Base-by-base conservation (phyloP, 2,888 invertebrate species). In the Tuberolachnus salignus region DNA sequence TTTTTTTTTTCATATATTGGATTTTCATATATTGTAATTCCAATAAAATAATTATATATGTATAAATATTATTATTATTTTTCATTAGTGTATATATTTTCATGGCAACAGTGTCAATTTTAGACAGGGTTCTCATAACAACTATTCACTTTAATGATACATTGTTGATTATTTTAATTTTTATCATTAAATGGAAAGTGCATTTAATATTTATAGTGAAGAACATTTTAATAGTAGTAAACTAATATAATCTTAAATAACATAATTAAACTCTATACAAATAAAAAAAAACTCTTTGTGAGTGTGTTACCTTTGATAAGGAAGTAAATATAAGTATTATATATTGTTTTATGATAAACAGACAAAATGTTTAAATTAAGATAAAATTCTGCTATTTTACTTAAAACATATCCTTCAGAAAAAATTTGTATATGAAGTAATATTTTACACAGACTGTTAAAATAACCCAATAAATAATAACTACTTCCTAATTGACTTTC, bases 21-120 rank as follows among this genome's bases (percentile, higher is more conserved):
- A 61, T 4, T n/a, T n/a, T 34, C 14, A 21, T 61, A 61, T 9
- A 4, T 71, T 59, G 1, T 26, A 26, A 26, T 59, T 59, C 57
- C 72, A 49, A 34, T 61, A 34, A 70, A 72, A 14, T 34, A 34
- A 49, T 72, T 34, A 71, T 72, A 49, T 42, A 73, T 63, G 53
- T 42, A 6, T 13, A 51, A 9, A 69, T 3, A n/a, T 61, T 26
- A 44, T 51, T 6, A 4, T 19, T 26, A 51, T 59, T 49, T 26
- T 61, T 16, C 1, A 16, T 55, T 42, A 59, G 8, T 64, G 1
- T 44, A 19, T 10, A 11, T 34, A 26, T 70, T 23, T 21, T 11
- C 16, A 66, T 26, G 16, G 19, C 19, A 61, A 61, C n/a, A 23
- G 46, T 49, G 26, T 61, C 49, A 19, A 19, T 34, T 72, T 49